Percentiles rank a stretch among this genome's conserved stretches.
Evolutionary conservation across 2,888 invertebrate genomes (phyloP).

Genomic region (Ophonus ardosiacus): DNA sequence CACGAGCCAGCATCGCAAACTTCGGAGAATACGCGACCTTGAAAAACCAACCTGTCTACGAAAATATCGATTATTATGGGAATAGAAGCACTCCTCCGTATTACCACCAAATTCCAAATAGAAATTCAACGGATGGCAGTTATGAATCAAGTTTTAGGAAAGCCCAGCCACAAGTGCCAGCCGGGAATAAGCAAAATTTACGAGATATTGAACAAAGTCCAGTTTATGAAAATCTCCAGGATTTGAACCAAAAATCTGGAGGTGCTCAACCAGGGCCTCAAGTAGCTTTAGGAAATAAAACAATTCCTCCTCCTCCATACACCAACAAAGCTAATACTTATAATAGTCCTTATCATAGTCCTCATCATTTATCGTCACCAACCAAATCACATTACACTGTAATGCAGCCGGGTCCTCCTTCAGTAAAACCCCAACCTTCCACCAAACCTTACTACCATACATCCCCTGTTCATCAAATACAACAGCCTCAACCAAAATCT

Average conservation of each 20-base stretch:
- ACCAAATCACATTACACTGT: constrained; percentile 57
- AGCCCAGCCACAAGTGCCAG: constrained; percentile 90
- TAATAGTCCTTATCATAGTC: constrained; percentile 69
- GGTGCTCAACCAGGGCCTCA: constrained; percentile 74
- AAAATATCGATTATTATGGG: constrained; percentile 89
- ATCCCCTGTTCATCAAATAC: constrained; percentile 49
- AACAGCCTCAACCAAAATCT: constrained; percentile 31
- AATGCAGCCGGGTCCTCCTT: constrained; percentile 63
- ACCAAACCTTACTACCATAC: constrained; percentile 54
- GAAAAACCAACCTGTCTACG: constrained; percentile 81
- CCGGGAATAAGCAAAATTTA: constrained; percentile 78
- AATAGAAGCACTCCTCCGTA: constrained; percentile 80
- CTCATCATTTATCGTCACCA: constrained; percentile 53
- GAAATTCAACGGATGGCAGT: constrained; percentile 73
- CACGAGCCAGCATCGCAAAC: constrained; percentile 71
- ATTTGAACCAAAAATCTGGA: constrained; percentile 70
- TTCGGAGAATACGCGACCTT: constrained; percentile 68
- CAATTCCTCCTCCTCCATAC: constrained; percentile 63
- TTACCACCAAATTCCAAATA: constrained; percentile 79
- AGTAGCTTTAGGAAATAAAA: constrained; percentile 71
- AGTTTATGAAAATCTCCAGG: constrained; percentile 76
- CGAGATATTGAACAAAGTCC: constrained; percentile 77
- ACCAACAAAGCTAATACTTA: constrained; percentile 38
- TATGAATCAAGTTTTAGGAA: constrained; percentile 81
- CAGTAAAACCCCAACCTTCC: not conserved